Evolutionary conservation across 2,797 vertebrate species (phyloP).

Genomic region (Cryptoblepharus egeriae): DNA sequence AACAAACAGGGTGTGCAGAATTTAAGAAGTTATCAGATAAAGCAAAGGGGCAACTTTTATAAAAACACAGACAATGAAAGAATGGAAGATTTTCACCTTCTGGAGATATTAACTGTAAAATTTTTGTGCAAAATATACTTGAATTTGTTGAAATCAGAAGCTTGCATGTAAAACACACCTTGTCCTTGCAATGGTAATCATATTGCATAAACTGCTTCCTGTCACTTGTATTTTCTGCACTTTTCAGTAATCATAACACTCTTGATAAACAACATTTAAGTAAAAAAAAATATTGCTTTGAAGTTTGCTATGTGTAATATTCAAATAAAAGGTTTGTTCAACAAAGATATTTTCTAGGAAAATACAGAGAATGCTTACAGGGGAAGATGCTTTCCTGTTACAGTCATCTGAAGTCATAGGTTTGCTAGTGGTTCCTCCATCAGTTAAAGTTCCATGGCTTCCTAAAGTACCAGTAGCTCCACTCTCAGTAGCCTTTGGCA

Average conservation of each 20-base stretch:
- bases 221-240: neutral
- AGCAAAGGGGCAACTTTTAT: neutral
- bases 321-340: neutral
- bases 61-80: neutral
- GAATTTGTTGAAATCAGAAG: neutral
- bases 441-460: conserved; percentile 55
- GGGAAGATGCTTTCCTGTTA: conserved; percentile 63
- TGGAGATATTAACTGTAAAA: neutral
- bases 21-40: neutral
- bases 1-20: neutral
- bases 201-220: neutral
- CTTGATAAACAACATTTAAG: neutral
- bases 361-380: conserved; percentile 74
- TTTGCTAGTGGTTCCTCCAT: conserved; percentile 49
- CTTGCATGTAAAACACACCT: neutral
- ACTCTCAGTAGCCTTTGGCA: conserved; percentile 79
- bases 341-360: neutral
- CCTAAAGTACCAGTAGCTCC: conserved; percentile 30
- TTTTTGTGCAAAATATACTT: neutral
- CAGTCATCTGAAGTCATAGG: conserved; percentile 44
- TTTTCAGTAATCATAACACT: neutral
- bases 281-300: neutral
- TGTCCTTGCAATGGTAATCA: neutral
- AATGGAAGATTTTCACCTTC: neutral
- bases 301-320: neutral